phyloP scores from a whole-genome alignment of 2,888 invertebrate species.

The Metopia argyrocephala region DNA sequence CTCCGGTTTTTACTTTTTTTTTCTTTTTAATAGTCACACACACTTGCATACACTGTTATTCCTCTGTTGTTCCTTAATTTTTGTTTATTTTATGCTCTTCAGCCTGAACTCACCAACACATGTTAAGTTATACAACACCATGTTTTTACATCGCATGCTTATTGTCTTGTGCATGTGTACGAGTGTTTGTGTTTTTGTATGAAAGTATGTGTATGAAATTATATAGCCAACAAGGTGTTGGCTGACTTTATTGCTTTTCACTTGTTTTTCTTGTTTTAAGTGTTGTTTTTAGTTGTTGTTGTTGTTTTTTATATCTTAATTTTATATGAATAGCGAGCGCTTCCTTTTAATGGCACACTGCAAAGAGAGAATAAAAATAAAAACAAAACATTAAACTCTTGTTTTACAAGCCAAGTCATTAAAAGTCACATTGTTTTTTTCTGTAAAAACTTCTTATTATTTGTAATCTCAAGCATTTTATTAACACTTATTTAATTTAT shows the following conservation, averaged over 20 bases:
- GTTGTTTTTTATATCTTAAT: conserved; percentile 1
- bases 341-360: too few species aligned
- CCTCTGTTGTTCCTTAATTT: too few species aligned
- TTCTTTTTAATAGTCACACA: background rate
- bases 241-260: conserved; percentile 13
- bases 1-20: background rate
- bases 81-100: too few species aligned
- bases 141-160: conserved; percentile 6
- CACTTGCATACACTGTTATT: background rate
- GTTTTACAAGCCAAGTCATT: too few species aligned
- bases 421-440: too few species aligned
- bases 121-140: background rate
- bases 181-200: conserved; percentile 2
- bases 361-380: too few species aligned
- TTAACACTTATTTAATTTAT: too few species aligned
- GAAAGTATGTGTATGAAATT: background rate
- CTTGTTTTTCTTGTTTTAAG: background rate
- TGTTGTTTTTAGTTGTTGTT: background rate
- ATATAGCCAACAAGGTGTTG: conserved; percentile 29
- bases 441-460: too few species aligned
- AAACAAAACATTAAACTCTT: too few species aligned
- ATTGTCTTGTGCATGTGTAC: background rate
- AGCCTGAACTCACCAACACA: background rate
- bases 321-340: too few species aligned
- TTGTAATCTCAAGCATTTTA: too few species aligned